Conservation (phyloP, 2,113 vertebrate species). For the Bostrychus sinensis region DNA sequence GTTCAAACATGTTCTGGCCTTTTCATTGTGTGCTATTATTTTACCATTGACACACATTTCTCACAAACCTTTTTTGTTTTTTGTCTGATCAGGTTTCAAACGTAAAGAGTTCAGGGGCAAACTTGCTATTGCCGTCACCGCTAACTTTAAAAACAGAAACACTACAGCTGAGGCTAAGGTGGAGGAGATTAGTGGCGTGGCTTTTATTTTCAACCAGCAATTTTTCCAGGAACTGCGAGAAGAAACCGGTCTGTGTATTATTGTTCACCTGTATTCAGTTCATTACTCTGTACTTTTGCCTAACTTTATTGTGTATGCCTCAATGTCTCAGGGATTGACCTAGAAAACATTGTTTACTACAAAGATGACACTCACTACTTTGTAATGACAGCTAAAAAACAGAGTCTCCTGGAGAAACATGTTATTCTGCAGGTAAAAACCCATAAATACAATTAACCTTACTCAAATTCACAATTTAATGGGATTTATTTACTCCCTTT, state of each 20-base stretch:
- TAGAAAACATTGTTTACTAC: constrained; percentile 99
- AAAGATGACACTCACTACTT: constrained; percentile 99
- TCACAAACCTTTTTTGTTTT: not conserved
- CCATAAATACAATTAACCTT: not conserved
- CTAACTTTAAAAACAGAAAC: constrained; percentile 96
- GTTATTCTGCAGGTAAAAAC: constrained; percentile 86
- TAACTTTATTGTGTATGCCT: not conserved
- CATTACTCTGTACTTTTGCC: not conserved
- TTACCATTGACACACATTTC: not conserved
- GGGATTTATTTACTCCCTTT: not conserved
- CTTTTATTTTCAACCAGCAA: constrained; percentile 98
- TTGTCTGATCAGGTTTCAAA: constrained; percentile 82
- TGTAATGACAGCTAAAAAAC: constrained; percentile 99
- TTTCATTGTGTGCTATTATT: not conserved
- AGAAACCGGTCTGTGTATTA: constrained; percentile 84
- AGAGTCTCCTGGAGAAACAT: constrained; percentile 93
- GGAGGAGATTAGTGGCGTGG: constrained; percentile 96
- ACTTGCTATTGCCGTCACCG: constrained; percentile 94
- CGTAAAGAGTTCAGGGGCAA: constrained; percentile 96
- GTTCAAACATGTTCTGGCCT: too few relatives aligned
- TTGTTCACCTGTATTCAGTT: not conserved
- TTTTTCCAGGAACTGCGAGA: constrained; percentile 95
- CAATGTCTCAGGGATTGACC: constrained; percentile 85
- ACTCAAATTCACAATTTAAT: too few relatives aligned
- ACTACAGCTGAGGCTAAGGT: constrained; percentile 96